These are phyloP conservation scores for Diabrotica balteata DNA, from an alignment of 2,888 invertebrate species.

Conservation along the genomic window DNA sequence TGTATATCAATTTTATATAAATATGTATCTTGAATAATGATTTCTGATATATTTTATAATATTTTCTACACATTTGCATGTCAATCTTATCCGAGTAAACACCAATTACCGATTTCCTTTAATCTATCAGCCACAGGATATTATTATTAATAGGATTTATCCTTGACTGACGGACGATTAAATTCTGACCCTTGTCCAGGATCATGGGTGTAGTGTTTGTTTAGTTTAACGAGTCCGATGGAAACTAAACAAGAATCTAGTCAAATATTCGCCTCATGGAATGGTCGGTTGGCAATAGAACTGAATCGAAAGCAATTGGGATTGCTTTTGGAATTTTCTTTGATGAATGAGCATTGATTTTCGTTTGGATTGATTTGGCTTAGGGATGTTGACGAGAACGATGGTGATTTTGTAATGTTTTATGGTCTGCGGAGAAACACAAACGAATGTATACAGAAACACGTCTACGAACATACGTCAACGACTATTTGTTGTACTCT, in stretches of 20 bases:
- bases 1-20: too few species aligned
- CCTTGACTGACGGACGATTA: conserved; percentile 46
- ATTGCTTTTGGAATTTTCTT: conserved; percentile 36
- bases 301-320: conserved; percentile 16
- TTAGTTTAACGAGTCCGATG: conserved; percentile 46
- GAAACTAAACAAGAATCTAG: conserved; percentile 44
- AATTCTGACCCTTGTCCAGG: conserved; percentile 45
- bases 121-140: conserved; percentile 37
- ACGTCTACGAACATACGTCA: too few species aligned
- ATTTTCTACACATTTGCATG: background rate
- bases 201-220: conserved; percentile 44
- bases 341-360: conserved; percentile 29
- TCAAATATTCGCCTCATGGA: conserved; percentile 35
- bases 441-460: too few species aligned
- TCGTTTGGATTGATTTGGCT: conserved; percentile 5
- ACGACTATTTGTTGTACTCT: too few species aligned
- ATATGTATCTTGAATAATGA: too few species aligned
- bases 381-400: background rate
- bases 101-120: conserved; percentile 43
- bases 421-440: background rate
- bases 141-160: conserved; percentile 43
- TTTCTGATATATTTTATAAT: too few species aligned
- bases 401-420: background rate
- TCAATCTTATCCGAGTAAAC: conserved; percentile 34
- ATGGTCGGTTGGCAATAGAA: background rate